phyloP scores from a whole-genome alignment of 2,113 vertebrate species.

The Cephalopholis sonnerati region DNA sequence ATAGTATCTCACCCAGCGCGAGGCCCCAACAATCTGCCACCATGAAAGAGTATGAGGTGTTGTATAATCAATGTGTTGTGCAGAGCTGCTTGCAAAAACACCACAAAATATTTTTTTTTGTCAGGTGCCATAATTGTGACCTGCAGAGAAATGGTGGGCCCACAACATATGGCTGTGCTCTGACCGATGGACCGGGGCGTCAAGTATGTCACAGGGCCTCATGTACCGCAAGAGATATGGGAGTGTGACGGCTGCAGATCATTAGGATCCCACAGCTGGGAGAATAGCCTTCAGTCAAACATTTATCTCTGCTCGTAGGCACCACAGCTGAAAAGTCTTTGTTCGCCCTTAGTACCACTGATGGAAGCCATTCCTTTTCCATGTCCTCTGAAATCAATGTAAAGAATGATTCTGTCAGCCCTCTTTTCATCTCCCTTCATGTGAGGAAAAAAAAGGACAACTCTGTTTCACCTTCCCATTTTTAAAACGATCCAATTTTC shows the following conservation, averaged over 20 bases:
- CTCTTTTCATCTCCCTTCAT: constrained; percentile 42
- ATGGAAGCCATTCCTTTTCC: constrained; percentile 78
- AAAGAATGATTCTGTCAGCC: constrained; percentile 67
- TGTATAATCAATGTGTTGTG: constrained; percentile 55
- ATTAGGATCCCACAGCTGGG: constrained; percentile 76
- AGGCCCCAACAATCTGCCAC: constrained; percentile 17
- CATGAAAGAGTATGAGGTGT: constrained; percentile 19
- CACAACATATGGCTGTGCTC: constrained; percentile 47
- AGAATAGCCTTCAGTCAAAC: constrained; percentile 81
- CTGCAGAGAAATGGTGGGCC: constrained; percentile 52
- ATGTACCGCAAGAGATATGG: constrained; percentile 79
- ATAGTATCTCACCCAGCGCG: constrained; percentile 44
- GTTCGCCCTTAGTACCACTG: constrained; percentile 73
- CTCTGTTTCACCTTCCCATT: constrained; percentile 30
- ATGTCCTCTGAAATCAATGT: constrained; percentile 78
- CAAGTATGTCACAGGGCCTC: constrained; percentile 73
- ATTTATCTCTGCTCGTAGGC: constrained; percentile 78
- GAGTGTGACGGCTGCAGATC: constrained; percentile 75
- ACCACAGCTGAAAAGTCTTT: constrained; percentile 73
- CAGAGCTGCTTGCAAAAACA: constrained; percentile 18
- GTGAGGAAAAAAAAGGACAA: constrained; percentile 13
- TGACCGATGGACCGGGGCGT: constrained; percentile 68
- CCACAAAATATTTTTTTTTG: constrained; percentile 23
- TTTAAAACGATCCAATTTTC: constrained; percentile 56
- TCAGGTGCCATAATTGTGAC: constrained; percentile 38